Evolutionary conservation across 1,140 invertebrate genomes (phyloP).

Genomic region (Drosophila subobscura): DNA sequence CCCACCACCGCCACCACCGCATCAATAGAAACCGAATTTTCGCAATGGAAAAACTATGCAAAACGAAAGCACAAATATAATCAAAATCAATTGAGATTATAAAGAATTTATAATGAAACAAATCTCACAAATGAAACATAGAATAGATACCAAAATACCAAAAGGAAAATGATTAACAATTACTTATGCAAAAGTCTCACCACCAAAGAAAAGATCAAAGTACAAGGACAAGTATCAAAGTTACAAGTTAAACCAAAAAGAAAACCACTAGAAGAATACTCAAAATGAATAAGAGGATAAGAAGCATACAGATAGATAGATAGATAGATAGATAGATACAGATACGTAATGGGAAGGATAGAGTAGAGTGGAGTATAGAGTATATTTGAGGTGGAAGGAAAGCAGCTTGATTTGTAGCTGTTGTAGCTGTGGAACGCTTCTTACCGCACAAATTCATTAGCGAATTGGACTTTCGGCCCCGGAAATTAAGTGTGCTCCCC

Average conservation of each 20-base stretch:
- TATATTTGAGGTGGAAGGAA: conserved; percentile 53
- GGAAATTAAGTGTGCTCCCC: conserved; percentile 86
- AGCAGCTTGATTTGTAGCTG: conserved; percentile 55
- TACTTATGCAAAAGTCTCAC: conserved; percentile 10
- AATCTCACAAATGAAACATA: conserved; percentile 6
- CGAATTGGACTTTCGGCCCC: conserved; percentile 94
- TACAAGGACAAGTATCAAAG: background rate
- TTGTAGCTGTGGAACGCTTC: conserved; percentile 77
- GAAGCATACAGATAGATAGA: conserved; percentile 32
- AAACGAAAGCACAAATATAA: conserved; percentile 4
- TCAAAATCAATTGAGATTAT: background rate
- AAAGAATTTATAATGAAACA: conserved; percentile 12
- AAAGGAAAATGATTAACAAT: background rate
- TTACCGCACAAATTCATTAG: conserved; percentile 97
- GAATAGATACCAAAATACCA: conserved; percentile 10
- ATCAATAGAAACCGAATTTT: conserved; percentile 27
- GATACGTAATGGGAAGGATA: no score
- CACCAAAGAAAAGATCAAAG: conserved; percentile 40
- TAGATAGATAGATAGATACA: conserved; percentile 28
- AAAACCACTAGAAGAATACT: conserved; percentile 27
- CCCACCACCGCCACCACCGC: conserved; percentile 39
- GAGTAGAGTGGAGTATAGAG: conserved; percentile 28
- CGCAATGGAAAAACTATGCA: conserved; percentile 21
- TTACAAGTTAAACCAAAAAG: conserved; percentile 25
- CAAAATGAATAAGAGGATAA: conserved; percentile 11